Evolutionary conservation across 92 coral and sea anemone genomes (phyloP).

Genomic region (Ricordea florida): DNA sequence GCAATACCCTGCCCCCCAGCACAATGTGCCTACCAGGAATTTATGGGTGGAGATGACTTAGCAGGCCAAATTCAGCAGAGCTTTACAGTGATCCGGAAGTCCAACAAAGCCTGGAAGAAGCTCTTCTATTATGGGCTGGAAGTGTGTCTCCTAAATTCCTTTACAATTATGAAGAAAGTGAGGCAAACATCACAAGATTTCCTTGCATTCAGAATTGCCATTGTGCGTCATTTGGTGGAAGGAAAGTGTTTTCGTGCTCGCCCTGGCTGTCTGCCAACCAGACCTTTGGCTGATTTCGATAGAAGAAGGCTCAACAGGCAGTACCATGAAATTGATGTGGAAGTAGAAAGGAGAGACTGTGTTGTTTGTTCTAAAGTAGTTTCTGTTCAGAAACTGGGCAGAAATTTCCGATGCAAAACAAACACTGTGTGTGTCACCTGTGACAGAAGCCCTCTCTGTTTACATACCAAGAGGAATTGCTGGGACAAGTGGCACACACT

Average conservation of each 20-base stretch:
- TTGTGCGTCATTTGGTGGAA: slow-evolving; percentile 26
- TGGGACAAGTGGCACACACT: slow-evolving; percentile 20
- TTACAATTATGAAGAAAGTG: slow-evolving; percentile 9
- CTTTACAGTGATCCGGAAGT: slow-evolving; percentile 6
- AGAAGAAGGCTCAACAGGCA: slow-evolving; percentile 19
- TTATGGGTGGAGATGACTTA: slow-evolving; percentile 25
- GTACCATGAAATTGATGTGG: slow-evolving; percentile 28
- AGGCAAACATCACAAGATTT: not conserved
- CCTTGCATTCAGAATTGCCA: not conserved
- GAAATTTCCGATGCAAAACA: not conserved
- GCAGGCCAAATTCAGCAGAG: slow-evolving; percentile 25
- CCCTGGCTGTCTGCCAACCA: slow-evolving; percentile 24
- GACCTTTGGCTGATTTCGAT: slow-evolving; percentile 31
- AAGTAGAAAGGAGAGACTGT: slow-evolving; percentile 8
- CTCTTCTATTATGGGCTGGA: slow-evolving; percentile 48
- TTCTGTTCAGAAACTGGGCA: not conserved
- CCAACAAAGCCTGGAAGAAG: slow-evolving; percentile 38
- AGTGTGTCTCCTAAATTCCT: slow-evolving; percentile 30
- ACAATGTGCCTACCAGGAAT: slow-evolving; percentile 23
- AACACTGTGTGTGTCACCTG: slow-evolving; percentile 15
- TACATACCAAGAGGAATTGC: slow-evolving; percentile 1
- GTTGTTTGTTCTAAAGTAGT: slow-evolving; percentile 28
- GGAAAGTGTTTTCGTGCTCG: slow-evolving; percentile 11
- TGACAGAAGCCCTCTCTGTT: slow-evolving; percentile 15
- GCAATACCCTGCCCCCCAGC: slow-evolving; percentile 34